Conservation (phyloP, 1,140 invertebrate genomes). For the Platorchestia sp. region DNA sequence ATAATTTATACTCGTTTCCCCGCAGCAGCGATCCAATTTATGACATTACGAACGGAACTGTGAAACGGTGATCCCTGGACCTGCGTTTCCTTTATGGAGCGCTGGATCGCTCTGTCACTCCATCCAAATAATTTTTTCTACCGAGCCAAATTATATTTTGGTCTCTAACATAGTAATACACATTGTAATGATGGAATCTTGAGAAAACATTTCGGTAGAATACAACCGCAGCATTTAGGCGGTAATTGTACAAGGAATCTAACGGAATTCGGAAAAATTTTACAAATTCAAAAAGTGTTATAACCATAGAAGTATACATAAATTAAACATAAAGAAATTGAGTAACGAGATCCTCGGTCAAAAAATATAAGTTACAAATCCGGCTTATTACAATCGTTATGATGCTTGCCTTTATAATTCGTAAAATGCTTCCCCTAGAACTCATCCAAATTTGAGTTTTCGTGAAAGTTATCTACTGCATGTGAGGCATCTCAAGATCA, state of each 20-base stretch:
- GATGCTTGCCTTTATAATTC: no score
- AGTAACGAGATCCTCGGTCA: no score
- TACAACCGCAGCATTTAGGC: neutral
- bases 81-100: neutral
- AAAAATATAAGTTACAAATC: no score
- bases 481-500: no score
- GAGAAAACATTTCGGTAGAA: neutral
- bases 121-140: neutral
- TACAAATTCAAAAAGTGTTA: neutral
- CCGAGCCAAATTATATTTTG: neutral
- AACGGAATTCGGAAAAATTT: neutral
- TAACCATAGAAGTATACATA: neutral
- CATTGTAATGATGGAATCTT: neutral
- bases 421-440: no score
- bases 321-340: neutral
- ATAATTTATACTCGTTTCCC: neutral
- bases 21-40: neutral
- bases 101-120: neutral
- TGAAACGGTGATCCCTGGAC: neutral
- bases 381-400: no score
- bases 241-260: neutral
- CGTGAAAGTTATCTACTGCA: neutral
- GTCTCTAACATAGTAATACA: neutral
- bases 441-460: neutral
- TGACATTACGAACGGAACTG: neutral